Conservation (phyloP, 1,140 invertebrate species). For the Phenacoccus solenopsis region DNA sequence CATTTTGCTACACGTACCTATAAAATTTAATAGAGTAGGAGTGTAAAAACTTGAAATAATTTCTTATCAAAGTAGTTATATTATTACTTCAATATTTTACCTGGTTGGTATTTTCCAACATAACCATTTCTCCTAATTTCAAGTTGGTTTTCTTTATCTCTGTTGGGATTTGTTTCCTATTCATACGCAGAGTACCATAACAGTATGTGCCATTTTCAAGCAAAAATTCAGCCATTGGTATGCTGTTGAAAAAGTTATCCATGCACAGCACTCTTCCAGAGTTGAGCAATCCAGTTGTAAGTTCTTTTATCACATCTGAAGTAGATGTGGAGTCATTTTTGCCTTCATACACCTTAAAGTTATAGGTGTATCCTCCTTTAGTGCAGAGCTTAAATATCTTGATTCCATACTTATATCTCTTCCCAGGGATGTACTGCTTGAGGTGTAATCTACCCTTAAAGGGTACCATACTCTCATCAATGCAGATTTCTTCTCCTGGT, state of each 20-base stretch:
- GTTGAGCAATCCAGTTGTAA: background rate
- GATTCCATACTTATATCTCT: conserved; percentile 30
- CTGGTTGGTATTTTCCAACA: too few relatives aligned
- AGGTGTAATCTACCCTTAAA: conserved; percentile 30
- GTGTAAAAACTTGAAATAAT: too few relatives aligned
- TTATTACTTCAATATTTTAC: too few relatives aligned
- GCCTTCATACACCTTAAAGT: conserved; percentile 30
- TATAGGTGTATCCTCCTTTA: conserved; percentile 28
- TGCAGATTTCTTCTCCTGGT: conserved; percentile 26
- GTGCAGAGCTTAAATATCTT: conserved; percentile 33
- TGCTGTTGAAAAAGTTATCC: conserved; percentile 16
- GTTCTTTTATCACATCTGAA: background rate
- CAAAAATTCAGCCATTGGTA: background rate
- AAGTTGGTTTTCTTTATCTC: too few relatives aligned
- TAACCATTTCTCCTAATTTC: too few relatives aligned
- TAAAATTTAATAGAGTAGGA: too few relatives aligned
- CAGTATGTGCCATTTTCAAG: conserved; percentile 3
- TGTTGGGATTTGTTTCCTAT: too few relatives aligned
- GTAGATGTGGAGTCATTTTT: conserved; percentile 22
- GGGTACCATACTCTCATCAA: conserved; percentile 32
- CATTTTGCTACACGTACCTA: too few relatives aligned
- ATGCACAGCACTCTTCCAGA: background rate
- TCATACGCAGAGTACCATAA: too few relatives aligned
- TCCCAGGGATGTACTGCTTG: conserved; percentile 29
- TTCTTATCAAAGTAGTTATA: too few relatives aligned